Conservation (phyloP, 2,888 invertebrate genomes). For the Punctoribates punctum region DNA sequence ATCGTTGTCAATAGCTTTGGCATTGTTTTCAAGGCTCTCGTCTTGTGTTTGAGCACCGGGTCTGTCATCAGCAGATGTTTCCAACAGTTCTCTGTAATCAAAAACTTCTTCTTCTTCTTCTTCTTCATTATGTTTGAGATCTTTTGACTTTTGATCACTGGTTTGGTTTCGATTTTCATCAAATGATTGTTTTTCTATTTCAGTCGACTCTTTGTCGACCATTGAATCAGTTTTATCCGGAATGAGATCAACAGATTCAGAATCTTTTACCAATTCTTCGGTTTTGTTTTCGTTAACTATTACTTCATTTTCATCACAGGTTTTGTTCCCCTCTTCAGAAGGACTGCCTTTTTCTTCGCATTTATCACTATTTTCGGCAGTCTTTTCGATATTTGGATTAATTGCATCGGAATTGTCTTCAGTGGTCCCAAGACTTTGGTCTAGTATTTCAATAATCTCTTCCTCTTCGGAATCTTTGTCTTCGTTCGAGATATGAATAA, state of each 20-base stretch:
- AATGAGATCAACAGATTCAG: background rate
- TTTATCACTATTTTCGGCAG: background rate
- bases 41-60: too few relatives aligned
- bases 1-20: too few relatives aligned
- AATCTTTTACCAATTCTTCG: background rate
- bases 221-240: background rate
- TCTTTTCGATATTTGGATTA: background rate
- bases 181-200: background rate
- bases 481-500: background rate
- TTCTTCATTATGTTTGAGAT: too few relatives aligned
- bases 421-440: background rate
- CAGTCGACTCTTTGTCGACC: background rate
- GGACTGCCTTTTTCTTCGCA: background rate
- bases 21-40: too few relatives aligned
- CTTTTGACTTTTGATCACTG: too few relatives aligned
- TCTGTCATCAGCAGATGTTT: too few relatives aligned
- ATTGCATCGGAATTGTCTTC: background rate
- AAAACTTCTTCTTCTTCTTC: too few relatives aligned
- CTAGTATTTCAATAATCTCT: background rate
- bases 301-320: background rate
- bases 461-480: background rate
- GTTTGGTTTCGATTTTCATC: too few relatives aligned
- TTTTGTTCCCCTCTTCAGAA: background rate
- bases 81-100: too few relatives aligned
- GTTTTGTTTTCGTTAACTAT: background rate